A percentile compares a stretch with the other conserved stretches of the same genome.
Evolutionary conservation across 2,888 invertebrate genomes (phyloP).

Genomic region (Chouioia cunea): DNA sequence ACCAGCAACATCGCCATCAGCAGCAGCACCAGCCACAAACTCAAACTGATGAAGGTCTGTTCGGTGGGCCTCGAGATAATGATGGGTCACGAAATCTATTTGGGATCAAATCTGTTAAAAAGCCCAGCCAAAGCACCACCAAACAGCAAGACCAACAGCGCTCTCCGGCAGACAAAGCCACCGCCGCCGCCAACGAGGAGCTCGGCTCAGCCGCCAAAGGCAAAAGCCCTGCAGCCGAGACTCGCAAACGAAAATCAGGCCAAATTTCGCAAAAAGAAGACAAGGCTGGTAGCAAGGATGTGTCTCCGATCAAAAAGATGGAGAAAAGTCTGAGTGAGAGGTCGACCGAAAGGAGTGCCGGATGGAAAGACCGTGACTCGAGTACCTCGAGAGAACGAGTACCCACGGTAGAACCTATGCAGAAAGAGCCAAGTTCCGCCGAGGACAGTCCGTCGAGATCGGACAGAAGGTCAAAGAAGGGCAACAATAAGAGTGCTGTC

Average conservation of each 20-base stretch:
- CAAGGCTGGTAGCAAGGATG: conserved; percentile 61
- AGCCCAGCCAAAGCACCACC: conserved; percentile 55
- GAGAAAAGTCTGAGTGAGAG: conserved; percentile 62
- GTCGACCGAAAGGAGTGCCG: conserved; percentile 21
- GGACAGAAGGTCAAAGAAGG: conserved; percentile 47
- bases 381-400: conserved; percentile 31
- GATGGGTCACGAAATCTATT: conserved; percentile 66
- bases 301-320: conserved; percentile 62
- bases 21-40: conserved; percentile 54
- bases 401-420: conserved; percentile 41
- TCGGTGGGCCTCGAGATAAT: conserved; percentile 67
- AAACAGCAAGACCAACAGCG: conserved; percentile 53
- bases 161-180: conserved; percentile 51
- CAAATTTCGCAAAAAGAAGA: conserved; percentile 62
- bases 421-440: conserved; percentile 21
- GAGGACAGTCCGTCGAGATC: conserved; percentile 22
- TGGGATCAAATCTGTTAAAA: conserved; percentile 65
- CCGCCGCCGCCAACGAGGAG: conserved; percentile 67
- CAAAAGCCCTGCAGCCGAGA: conserved; percentile 53
- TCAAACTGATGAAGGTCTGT: conserved; percentile 62
- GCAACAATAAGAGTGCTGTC: conserved; percentile 29
- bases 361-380: conserved; percentile 19
- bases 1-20: conserved; percentile 68
- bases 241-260: conserved; percentile 66
- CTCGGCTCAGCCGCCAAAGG: conserved; percentile 59